phyloP scores from a whole-genome alignment of 2,888 invertebrate genomes.

The Limnephilus lunatus region DNA sequence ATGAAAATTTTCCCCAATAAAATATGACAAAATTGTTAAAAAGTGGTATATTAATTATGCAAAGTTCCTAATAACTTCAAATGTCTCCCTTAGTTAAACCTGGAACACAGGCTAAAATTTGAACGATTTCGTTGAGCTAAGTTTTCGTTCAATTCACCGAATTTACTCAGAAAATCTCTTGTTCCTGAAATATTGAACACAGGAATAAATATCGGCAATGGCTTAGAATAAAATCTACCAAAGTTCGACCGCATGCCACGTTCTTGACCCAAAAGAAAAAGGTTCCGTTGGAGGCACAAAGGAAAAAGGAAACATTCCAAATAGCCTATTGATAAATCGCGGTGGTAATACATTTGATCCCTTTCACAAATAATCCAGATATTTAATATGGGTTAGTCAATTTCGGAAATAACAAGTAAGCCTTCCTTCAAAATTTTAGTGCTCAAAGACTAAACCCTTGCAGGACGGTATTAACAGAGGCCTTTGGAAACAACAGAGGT shows the following conservation, averaged over 20 bases:
- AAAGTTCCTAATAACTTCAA: neutral
- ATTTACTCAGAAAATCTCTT: neutral
- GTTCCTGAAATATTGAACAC: conserved; percentile 1
- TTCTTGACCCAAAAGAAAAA: neutral
- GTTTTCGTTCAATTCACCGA: neutral
- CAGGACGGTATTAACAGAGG: neutral
- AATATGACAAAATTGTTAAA: too few species aligned
- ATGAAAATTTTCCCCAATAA: too few species aligned
- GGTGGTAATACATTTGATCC: neutral
- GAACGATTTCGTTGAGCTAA: neutral
- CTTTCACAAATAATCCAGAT: neutral
- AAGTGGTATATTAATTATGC: too few species aligned
- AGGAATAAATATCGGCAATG: neutral
- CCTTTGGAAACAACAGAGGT: neutral
- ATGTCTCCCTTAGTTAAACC: neutral
- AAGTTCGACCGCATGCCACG: conserved; percentile 23
- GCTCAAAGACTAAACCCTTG: conserved; percentile 25
- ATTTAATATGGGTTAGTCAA: conserved; percentile 10
- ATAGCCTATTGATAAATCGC: neutral
- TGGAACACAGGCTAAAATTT: neutral
- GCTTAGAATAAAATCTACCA: neutral
- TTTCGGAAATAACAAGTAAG: conserved; percentile 26
- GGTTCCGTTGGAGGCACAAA: neutral
- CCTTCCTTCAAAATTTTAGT: conserved; percentile 35
- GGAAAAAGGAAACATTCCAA: neutral